phyloP scores from a whole-genome alignment of 2,888 invertebrate genomes.

The Eupithecia pulchellata region DNA sequence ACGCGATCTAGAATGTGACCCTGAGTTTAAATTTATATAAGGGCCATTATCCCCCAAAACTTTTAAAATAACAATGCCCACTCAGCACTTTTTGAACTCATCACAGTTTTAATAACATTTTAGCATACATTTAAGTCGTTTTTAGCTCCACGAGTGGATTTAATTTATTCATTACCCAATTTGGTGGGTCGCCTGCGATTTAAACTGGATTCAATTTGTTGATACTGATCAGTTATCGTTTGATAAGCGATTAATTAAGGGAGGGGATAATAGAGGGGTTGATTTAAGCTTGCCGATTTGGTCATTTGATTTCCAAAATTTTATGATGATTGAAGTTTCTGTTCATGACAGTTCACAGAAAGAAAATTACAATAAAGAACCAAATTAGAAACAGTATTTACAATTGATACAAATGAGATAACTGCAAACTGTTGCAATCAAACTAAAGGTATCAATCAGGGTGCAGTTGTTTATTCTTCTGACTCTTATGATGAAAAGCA shows the following conservation, averaged over 20 bases:
- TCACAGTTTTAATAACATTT: conserved; percentile 2
- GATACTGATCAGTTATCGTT: conserved; percentile 41
- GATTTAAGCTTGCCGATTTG: neutral
- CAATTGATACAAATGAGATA: too few relatives aligned
- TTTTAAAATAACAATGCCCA: neutral
- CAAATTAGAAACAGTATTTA: too few relatives aligned
- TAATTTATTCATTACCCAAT: conserved; percentile 41
- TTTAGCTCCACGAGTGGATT: conserved; percentile 25
- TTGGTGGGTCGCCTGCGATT: conserved; percentile 30
- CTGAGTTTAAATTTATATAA: neutral
- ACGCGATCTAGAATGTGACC: neutral
- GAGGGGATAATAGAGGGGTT: too few relatives aligned
- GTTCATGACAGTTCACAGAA: too few relatives aligned
- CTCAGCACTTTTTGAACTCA: conserved; percentile 5
- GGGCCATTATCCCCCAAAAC: neutral
- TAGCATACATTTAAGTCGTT: conserved; percentile 10
- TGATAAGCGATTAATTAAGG: conserved; percentile 29
- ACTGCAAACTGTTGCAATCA: too few relatives aligned
- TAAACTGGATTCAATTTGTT: conserved; percentile 43
- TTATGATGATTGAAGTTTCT: neutral
- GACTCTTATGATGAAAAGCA: neutral
- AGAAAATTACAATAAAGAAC: too few relatives aligned
- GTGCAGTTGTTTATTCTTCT: neutral
- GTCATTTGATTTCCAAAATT: neutral
- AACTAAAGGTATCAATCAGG: too few relatives aligned